A percentile compares a stretch with the other conserved stretches of the same genome.
Conservation (phyloP, 2,113 vertebrate genomes). For the Actinemys pallida region DNA sequence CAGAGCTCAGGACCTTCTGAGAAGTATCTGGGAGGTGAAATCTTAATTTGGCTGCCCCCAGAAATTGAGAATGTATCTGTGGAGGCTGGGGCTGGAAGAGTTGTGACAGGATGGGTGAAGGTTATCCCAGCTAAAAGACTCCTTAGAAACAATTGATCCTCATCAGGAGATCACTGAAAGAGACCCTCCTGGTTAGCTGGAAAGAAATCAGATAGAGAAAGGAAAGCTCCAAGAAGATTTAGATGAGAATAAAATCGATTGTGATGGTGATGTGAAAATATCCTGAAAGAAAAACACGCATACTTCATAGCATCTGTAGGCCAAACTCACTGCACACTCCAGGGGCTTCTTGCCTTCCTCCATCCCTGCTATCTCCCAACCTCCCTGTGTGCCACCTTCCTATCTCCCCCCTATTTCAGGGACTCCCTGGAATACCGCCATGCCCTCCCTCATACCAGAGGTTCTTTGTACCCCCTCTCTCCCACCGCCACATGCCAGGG, state of each 20-base stretch:
- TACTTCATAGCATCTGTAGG: not conserved
- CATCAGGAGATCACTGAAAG: not conserved
- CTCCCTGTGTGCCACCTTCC: too few relatives aligned
- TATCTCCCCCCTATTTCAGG: too few relatives aligned
- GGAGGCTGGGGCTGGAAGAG: not conserved
- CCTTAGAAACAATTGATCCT: not conserved
- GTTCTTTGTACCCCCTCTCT: too few relatives aligned
- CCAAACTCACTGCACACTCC: accelerated
- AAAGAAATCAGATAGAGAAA: not conserved
- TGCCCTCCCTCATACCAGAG: too few relatives aligned
- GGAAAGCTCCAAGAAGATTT: not conserved
- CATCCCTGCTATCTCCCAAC: too few relatives aligned
- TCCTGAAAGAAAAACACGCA: not conserved
- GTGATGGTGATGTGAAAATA: not conserved
- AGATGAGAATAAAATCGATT: not conserved
- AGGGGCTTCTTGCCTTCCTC: not conserved
- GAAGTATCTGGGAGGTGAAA: not conserved
- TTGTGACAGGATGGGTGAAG: not conserved
- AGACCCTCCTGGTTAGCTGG: not conserved
- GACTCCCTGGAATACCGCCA: too few relatives aligned
- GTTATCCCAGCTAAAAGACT: not conserved
- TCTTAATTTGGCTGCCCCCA: not conserved
- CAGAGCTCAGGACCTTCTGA: not conserved
- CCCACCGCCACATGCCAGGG: too few relatives aligned
- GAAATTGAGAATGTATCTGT: not conserved